A percentile compares a stretch with the other conserved stretches of the same genome.
Evolutionary conservation across 2,888 invertebrate species (phyloP).

Genomic region (Orgyia antiqua): DNA sequence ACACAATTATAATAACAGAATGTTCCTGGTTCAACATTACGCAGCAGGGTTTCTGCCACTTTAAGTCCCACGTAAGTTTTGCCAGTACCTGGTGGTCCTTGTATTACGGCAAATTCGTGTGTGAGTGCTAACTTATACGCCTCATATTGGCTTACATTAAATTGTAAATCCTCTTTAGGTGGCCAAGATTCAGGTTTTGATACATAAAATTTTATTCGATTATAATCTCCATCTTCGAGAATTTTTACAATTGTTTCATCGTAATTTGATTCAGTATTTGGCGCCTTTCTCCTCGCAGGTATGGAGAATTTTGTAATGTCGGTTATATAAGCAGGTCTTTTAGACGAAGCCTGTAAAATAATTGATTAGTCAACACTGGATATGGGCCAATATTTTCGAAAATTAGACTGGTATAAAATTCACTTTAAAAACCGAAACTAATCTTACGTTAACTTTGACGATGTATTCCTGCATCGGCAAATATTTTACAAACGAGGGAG

Average conservation of each 20-base stretch:
- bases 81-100: constrained; percentile 93
- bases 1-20: too few relatives aligned
- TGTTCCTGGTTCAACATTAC: constrained; percentile 54
- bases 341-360: constrained; percentile 17
- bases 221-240: neutral
- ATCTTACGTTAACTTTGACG: constrained; percentile 73
- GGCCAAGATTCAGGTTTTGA: constrained; percentile 67
- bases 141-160: constrained; percentile 82
- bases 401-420: too few relatives aligned
- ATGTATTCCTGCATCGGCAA: constrained; percentile 85
- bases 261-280: neutral
- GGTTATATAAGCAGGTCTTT: constrained; percentile 36
- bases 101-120: constrained; percentile 85
- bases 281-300: neutral
- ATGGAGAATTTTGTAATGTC: constrained; percentile 15
- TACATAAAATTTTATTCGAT: constrained; percentile 30
- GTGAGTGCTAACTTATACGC: constrained; percentile 83
- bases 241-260: neutral
- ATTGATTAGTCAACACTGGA: too few relatives aligned
- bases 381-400: too few relatives aligned
- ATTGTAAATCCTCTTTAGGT: constrained; percentile 45
- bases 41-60: constrained; percentile 81
- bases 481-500: constrained; percentile 65
- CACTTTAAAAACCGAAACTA: too few relatives aligned
- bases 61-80: constrained; percentile 88